These are phyloP conservation scores for Ifrita kowaldi DNA, from an alignment of 2,113 vertebrate species.

Conservation along the genomic window DNA sequence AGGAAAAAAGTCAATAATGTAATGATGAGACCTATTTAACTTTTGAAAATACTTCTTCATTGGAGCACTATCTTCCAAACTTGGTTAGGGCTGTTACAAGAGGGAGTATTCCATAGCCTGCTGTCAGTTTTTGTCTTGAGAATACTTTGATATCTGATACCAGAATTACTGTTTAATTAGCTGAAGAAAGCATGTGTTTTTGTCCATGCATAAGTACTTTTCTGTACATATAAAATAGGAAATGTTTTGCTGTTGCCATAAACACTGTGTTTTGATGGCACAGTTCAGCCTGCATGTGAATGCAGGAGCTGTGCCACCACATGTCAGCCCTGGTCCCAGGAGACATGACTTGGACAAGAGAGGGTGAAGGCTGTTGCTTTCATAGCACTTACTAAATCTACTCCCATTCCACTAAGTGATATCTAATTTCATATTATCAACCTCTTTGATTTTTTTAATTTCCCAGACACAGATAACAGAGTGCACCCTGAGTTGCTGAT, in stretches of 20 bases:
- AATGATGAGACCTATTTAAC: neutral
- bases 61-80: neutral
- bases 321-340: neutral
- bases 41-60: neutral
- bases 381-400: neutral
- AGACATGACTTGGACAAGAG: neutral
- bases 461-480: neutral
- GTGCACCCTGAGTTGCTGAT: neutral
- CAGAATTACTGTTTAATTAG: neutral
- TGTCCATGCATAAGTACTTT: neutral
- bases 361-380: neutral
- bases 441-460: neutral
- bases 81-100: neutral
- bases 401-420: neutral
- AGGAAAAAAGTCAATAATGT: neutral
- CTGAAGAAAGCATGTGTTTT: neutral
- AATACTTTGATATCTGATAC: neutral
- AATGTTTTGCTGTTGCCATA: neutral
- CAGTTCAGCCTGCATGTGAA: neutral
- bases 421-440: neutral
- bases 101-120: neutral
- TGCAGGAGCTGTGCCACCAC: neutral
- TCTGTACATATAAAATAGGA: neutral
- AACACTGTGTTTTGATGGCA: neutral
- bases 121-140: neutral